Conservation (phyloP, 1,140 invertebrate genomes). For the Aleiodes sp. region DNA sequence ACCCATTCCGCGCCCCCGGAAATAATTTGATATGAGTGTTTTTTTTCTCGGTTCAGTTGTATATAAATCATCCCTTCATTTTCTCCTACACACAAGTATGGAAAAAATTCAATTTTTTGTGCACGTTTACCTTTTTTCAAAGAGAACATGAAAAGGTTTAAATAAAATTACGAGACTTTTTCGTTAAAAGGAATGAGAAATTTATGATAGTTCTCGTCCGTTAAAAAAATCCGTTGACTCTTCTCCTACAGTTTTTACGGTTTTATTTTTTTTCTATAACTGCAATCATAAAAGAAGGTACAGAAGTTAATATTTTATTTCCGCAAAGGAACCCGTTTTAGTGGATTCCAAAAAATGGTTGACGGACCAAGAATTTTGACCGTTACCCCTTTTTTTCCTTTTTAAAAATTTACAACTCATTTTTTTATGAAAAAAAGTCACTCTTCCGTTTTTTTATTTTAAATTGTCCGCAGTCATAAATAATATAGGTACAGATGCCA, state of each 20-base stretch:
- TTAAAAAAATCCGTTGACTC: not conserved
- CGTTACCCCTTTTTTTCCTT: not conserved
- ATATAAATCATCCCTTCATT: no score
- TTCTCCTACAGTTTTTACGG: not conserved
- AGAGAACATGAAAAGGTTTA: not conserved
- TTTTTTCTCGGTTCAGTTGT: not conserved
- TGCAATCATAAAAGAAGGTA: not conserved
- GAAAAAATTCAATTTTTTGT: no score
- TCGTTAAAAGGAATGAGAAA: no score
- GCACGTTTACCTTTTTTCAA: no score
- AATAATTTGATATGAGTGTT: not conserved
- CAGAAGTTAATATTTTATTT: not conserved
- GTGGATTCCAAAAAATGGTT: not conserved
- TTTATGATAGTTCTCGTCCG: not conserved
- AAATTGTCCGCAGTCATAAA: not conserved
- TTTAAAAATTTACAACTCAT: not conserved
- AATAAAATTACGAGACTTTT: no score
- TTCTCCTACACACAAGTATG: no score
- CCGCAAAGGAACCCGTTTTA: not conserved
- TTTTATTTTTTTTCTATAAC: not conserved
- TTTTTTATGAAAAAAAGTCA: not conserved
- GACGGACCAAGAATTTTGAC: not conserved
- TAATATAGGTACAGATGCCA: not conserved
- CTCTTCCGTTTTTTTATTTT: not conserved
- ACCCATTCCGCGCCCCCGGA: slow-evolving; percentile 54